Base-by-base conservation (phyloP, 2,797 vertebrate species). In the Melanogrammus aeglefinus region DNA sequence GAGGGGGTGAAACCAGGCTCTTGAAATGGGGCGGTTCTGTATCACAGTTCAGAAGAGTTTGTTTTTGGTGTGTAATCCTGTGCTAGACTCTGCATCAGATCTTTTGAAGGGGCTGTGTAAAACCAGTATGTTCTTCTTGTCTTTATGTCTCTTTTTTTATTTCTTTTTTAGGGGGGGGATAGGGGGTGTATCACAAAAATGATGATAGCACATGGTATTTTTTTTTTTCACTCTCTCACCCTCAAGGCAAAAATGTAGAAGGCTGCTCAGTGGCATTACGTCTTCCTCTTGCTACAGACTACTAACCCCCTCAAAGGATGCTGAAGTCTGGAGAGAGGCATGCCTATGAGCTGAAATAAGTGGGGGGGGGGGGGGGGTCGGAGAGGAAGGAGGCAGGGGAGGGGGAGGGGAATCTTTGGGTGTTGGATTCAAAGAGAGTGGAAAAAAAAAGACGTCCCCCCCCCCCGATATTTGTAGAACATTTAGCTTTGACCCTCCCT, bases 401-500 rank as follows among this genome's bases (percentile, higher is more conserved):
- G 82, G 87, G 87, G 90, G 86, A 88, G 86, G 87, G 74, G 87
- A 90, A 88, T 87, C 81, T 87, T 76, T 69, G 70, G 71, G 88
- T 86, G 86, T 91, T 92, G 90, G 88, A 88, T 91, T 91, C 84
- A 90, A 85, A 87, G 75, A 41, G 24, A 18, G 35, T n/a, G 18
- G 72, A 85, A 88, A 84, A 82, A 78, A 84, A 89, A 88, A 88
- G 88, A 91, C 31, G 87, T 89, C 91, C 92, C 94, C 91, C 95
- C 95, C 95, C 91, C 94, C 91, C 95, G 94, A 95, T 95, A 94
- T 96, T 96, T 96, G 96, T 95, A 95, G 94, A 95, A 96, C 96
- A 93, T 94, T 95, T 95, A 96, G 95, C 96, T 96, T 94, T 96
- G 96, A 96, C 97, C 97, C 96, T 96, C 96, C 96, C 95, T 95